Evolutionary conservation across 2,113 vertebrate genomes (phyloP).

Genomic region (Syngnathus scovelli): DNA sequence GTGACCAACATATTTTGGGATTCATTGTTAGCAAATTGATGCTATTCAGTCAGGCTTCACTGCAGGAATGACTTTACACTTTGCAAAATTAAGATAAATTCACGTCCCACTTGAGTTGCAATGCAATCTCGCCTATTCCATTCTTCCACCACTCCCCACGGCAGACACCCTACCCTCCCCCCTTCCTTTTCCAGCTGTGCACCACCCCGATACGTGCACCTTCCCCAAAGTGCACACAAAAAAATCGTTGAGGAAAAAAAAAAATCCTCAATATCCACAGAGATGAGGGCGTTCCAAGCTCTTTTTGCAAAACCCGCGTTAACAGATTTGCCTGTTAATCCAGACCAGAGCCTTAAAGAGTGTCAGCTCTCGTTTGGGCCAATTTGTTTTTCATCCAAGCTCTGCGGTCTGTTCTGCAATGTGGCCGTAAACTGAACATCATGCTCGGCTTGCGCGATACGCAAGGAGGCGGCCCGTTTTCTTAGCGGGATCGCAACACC

Average conservation of each 20-base stretch:
- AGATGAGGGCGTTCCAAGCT: conserved; percentile 1
- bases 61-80: neutral
- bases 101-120: neutral
- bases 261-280: neutral
- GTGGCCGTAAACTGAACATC: conserved; percentile 25
- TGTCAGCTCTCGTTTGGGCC: conserved; percentile 53
- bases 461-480: conserved; percentile 12
- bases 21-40: neutral
- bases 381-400: conserved; percentile 53
- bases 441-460: neutral
- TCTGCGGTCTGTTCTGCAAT: conserved; percentile 23
- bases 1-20: too few species aligned
- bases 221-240: conserved; percentile 21
- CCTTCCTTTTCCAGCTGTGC: conserved; percentile 26
- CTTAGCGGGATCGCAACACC: conserved; percentile 31
- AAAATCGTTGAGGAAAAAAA: neutral
- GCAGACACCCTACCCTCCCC: conserved; percentile 13
- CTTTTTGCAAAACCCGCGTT: conserved; percentile 24
- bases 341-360: conserved; percentile 40
- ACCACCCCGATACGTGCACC: conserved; percentile 37
- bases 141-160: conserved; percentile 7
- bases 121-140: neutral
- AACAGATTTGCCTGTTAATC: conserved; percentile 59
- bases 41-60: neutral
- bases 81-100: neutral